Evolutionary conservation across 35 echinoderm and acorn worm species (phyloP).

Genomic region (Ophioderma brevispina): DNA sequence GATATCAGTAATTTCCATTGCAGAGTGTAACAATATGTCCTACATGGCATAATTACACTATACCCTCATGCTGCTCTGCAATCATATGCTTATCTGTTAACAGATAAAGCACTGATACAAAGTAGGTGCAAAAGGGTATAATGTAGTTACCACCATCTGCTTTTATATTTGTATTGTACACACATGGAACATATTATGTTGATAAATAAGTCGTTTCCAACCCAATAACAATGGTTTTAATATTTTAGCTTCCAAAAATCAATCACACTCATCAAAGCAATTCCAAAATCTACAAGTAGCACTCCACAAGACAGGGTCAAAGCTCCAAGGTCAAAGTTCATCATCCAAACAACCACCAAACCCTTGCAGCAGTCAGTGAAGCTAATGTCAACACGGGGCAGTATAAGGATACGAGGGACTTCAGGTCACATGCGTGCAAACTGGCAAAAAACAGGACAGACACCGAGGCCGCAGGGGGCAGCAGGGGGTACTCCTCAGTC

Average conservation of each 20-base stretch:
- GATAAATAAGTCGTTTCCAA: too few relatives aligned
- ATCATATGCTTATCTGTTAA: too few relatives aligned
- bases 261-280: background rate
- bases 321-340: conserved; percentile 49
- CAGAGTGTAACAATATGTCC: too few relatives aligned
- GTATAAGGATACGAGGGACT: conserved; percentile 74
- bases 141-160: too few relatives aligned
- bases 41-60: too few relatives aligned
- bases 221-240: too few relatives aligned
- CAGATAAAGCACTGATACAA: too few relatives aligned
- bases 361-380: conserved; percentile 62
- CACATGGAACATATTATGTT: too few relatives aligned
- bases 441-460: conserved; percentile 19
- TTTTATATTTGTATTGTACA: too few relatives aligned
- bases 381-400: conserved; percentile 80
- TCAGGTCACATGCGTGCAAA: conserved; percentile 46
- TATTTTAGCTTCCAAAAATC: background rate
- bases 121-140: too few relatives aligned
- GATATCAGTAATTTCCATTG: too few relatives aligned
- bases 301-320: conserved; percentile 20
- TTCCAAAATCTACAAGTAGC: background rate
- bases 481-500: conserved; percentile 69
- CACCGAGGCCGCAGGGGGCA: conserved; percentile 34
- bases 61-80: too few relatives aligned
- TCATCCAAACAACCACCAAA: background rate